Evolutionary conservation across 2,797 vertebrate genomes (phyloP).

Genomic region (Phataginus tricuspis): DNA sequence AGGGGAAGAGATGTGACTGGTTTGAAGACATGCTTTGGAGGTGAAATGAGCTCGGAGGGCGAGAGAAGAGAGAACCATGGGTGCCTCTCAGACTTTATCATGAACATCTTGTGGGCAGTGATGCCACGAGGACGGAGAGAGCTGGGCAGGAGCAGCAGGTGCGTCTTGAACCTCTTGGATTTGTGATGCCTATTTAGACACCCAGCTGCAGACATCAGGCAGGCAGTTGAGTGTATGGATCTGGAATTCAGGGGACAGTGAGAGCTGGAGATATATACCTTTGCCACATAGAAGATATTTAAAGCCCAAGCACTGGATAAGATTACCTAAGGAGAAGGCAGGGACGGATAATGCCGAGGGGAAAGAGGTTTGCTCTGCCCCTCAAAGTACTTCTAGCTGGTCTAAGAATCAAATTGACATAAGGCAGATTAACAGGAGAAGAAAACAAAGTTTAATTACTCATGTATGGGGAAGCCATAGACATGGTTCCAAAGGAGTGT

Average conservation of each 20-base stretch:
- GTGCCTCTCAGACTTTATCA: background rate
- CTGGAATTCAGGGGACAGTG: background rate
- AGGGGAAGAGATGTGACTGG: background rate
- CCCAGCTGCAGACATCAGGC: background rate
- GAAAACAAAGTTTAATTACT: too few relatives aligned
- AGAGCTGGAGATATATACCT: background rate
- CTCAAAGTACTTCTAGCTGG: too few relatives aligned
- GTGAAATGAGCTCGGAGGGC: background rate
- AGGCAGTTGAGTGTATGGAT: background rate
- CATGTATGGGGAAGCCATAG: too few relatives aligned
- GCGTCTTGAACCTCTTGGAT: background rate
- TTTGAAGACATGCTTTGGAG: background rate
- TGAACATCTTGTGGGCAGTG: background rate
- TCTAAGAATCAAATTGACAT: too few relatives aligned
- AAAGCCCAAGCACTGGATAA: background rate
- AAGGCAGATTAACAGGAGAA: too few relatives aligned
- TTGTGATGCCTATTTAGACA: background rate
- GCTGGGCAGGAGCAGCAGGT: background rate
- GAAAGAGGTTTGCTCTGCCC: too few relatives aligned
- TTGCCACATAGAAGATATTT: background rate
- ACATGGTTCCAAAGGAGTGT: too few relatives aligned
- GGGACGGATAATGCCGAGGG: too few relatives aligned
- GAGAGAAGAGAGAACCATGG: background rate
- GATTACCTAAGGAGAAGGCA: background rate
- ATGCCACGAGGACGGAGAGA: background rate